phyloP scores from a whole-genome alignment of 2,113 vertebrate species.

The Gymnocephalus cernua region DNA sequence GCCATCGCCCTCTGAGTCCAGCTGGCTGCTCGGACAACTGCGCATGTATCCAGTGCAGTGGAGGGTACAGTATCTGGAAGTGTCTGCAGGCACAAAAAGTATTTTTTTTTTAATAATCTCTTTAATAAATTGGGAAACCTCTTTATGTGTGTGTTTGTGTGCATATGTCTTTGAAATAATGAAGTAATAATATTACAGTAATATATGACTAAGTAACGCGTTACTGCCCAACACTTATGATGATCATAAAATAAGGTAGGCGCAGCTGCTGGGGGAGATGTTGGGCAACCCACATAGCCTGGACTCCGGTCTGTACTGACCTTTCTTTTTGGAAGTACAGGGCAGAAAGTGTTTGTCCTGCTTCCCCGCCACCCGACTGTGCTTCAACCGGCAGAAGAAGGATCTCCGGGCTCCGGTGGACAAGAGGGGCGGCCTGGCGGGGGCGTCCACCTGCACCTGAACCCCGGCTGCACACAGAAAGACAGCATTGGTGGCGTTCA shows the following conservation, averaged over 20 bases:
- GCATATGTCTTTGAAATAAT: too few relatives aligned
- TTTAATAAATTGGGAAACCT: too few relatives aligned
- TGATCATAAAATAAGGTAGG: neutral
- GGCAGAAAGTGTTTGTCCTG: slow-evolving; percentile 79
- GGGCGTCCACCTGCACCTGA: slow-evolving; percentile 84
- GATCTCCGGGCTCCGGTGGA: slow-evolving; percentile 87
- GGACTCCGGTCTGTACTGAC: slow-evolving; percentile 31
- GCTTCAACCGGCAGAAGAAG: slow-evolving; percentile 91
- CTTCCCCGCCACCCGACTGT: slow-evolving; percentile 78
- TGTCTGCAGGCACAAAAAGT: slow-evolving; percentile 75
- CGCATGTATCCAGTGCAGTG: slow-evolving; percentile 93
- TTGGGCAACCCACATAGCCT: too few relatives aligned
- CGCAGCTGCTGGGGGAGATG: too few relatives aligned
- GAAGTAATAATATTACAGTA: too few relatives aligned
- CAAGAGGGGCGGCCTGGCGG: slow-evolving; percentile 72
- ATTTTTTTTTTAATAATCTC: too few relatives aligned
- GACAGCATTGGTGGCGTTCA: neutral
- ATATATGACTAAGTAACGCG: too few relatives aligned
- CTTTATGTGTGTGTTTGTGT: too few relatives aligned
- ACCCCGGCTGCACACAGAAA: slow-evolving; percentile 78
- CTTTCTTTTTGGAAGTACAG: slow-evolving; percentile 86
- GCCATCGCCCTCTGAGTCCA: slow-evolving; percentile 81
- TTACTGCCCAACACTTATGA: too few relatives aligned
- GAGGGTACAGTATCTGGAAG: slow-evolving; percentile 89
- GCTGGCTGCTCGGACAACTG: slow-evolving; percentile 87